These are phyloP conservation scores for Leiothrix lutea DNA, from an alignment of 2,113 vertebrate species.

Conservation along the genomic window DNA sequence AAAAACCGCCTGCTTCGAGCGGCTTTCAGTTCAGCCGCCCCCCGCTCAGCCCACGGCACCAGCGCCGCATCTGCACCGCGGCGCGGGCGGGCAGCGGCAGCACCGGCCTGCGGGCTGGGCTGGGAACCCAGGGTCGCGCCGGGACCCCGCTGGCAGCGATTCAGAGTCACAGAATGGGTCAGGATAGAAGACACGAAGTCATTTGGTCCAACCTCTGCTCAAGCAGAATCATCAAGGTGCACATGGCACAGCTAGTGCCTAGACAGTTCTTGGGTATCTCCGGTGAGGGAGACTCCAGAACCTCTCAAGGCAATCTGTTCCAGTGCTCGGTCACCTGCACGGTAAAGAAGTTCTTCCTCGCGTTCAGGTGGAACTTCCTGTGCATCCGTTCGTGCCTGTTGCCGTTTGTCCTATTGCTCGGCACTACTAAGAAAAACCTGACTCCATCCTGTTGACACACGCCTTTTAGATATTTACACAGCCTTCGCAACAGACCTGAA, in stretches of 20 bases:
- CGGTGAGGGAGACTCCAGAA: background rate
- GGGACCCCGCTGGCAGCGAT: background rate
- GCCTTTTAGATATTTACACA: background rate
- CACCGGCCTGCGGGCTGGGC: too few relatives aligned
- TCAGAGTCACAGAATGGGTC: too few relatives aligned
- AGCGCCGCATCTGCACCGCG: background rate
- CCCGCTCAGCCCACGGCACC: background rate
- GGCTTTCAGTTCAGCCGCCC: background rate
- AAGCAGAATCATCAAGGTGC: background rate
- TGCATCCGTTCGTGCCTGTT: background rate
- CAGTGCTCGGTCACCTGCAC: background rate
- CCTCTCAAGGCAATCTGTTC: background rate
- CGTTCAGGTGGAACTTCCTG: background rate
- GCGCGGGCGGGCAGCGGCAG: background rate
- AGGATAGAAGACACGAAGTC: too few relatives aligned
- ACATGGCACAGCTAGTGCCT: background rate
- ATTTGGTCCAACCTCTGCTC: background rate
- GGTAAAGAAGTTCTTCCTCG: background rate
- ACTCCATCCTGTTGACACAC: background rate
- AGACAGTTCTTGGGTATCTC: too few relatives aligned
- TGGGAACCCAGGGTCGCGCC: too few relatives aligned
- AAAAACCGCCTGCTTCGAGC: fast-evolving
- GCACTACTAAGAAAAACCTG: background rate
- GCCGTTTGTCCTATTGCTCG: too few relatives aligned
- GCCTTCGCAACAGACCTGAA: too few relatives aligned